Conservation (phyloP, 1,140 invertebrate species). For the Plodia interpunctella region DNA sequence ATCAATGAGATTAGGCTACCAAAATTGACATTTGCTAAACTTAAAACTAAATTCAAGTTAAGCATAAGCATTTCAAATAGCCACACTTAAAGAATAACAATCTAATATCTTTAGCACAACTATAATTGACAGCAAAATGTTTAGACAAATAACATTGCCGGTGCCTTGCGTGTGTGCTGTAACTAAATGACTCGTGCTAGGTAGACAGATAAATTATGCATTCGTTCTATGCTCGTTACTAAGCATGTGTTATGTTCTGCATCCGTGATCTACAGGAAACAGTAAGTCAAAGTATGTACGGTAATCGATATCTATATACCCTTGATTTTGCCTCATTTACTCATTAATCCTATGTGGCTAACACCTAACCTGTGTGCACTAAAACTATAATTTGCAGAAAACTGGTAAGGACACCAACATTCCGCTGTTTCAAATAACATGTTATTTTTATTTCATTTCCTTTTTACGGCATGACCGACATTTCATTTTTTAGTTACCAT, state of each 20-base stretch:
- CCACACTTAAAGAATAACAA: too few species aligned
- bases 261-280: constrained; percentile 80
- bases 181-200: constrained; percentile 19
- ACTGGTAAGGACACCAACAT: constrained; percentile 23
- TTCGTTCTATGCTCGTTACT: constrained; percentile 48
- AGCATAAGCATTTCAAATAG: too few species aligned
- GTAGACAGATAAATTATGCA: constrained; percentile 28
- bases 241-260: constrained; percentile 75
- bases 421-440: neutral
- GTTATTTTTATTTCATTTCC: neutral
- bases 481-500: neutral
- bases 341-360: constrained; percentile 69
- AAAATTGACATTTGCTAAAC: too few species aligned
- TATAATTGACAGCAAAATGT: too few species aligned
- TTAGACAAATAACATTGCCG: constrained; percentile 33
- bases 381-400: constrained; percentile 48
- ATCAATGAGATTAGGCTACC: too few species aligned
- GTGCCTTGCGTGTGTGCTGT: constrained; percentile 54
- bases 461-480: neutral
- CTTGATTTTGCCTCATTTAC: constrained; percentile 58
- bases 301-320: constrained; percentile 48
- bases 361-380: constrained; percentile 55
- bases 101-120: too few species aligned
- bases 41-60: too few species aligned
- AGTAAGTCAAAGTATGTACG: constrained; percentile 80